Conservation (phyloP, 2,888 invertebrate species). For the Lottia gigantea region DNA sequence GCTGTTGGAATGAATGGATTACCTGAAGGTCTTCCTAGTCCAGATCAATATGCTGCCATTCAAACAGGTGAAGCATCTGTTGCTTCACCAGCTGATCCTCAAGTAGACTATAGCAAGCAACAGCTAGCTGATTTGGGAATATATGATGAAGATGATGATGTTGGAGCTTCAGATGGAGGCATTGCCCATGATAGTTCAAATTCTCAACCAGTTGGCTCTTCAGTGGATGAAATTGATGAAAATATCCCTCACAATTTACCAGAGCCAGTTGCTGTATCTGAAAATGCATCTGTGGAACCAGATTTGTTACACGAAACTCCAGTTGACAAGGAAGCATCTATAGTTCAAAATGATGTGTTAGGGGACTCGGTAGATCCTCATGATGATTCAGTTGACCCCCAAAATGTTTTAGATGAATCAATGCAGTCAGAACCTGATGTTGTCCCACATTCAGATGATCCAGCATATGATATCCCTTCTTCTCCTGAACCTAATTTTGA, state of each 20-base stretch:
- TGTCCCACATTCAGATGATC: constrained; percentile 20
- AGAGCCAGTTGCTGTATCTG: constrained; percentile 51
- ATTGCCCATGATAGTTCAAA: constrained; percentile 23
- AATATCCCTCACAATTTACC: constrained; percentile 55
- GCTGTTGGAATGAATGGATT: constrained; percentile 6
- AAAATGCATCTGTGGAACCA: constrained; percentile 42
- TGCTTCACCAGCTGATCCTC: constrained; percentile 20
- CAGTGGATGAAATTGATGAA: constrained; percentile 34
- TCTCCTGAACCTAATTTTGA: constrained; percentile 29
- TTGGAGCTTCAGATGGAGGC: constrained; percentile 28
- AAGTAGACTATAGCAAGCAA: constrained; percentile 28
- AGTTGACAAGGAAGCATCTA: constrained; percentile 13
- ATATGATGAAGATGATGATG: constrained; percentile 52
- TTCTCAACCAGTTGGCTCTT: not conserved
- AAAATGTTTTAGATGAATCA: not conserved
- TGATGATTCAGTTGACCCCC: constrained; percentile 1
- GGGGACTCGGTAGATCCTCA: not conserved
- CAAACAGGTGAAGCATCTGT: constrained; percentile 24
- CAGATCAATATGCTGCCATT: constrained; percentile 19
- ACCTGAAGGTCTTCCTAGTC: constrained; percentile 12
- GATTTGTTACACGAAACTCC: not conserved
- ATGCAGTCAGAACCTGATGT: constrained; percentile 24
- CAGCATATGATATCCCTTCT: constrained; percentile 28
- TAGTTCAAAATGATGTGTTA: constrained; percentile 15
- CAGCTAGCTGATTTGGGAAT: constrained; percentile 49